Evolutionary conservation across 2,888 invertebrate genomes (phyloP), one percentile per base, ranked within the genome.

Genomic region (Drosophila anomelani): DNA sequence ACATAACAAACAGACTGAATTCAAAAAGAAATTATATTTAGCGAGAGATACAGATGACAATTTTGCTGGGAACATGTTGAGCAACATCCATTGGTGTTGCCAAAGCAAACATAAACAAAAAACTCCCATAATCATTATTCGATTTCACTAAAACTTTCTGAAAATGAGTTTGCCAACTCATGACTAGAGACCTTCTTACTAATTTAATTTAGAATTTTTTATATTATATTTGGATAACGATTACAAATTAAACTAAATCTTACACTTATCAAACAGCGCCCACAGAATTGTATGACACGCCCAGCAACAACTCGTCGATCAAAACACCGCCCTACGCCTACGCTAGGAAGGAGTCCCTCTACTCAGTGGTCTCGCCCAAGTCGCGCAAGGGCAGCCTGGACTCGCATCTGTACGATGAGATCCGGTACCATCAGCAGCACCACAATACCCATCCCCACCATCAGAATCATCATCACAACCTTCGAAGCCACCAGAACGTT

Each of bases 371-470:
- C 6, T 70, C 89, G 36, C 92, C 92, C 3, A 91, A 92, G 61
- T 91, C 91, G 0, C 89, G 92, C n/a, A 92, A 92, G 53, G 90
- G 90, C 47, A 92, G 92, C 47, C 76, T 91, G 55, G 92, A 92
- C 26, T 92, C 92, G 26, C 93, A 92, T 79, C 77, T 93, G 17
- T 93, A 90, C 57, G 91, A 90, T 72, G 92, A 92, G 78, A 92
- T 92, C 64, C 91, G 91, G 41, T 93, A 92, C 58, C 89, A 88
- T 34, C 90, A 90, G 26, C 85, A 85, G 26, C 84, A 84, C 34
- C 83, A 85, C 1, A 82, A 79, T 3, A 8, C 32, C 1, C 80
- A 80, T 0, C 76, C 67, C 0, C 78, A 75, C 8, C 20, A 1
- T 9, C 82, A 80, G 5, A 74, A 34, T 6, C 58, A 64, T n/a